phyloP scores from a whole-genome alignment of 2,797 vertebrate genomes.

The Acrossocheilus fasciatus region DNA sequence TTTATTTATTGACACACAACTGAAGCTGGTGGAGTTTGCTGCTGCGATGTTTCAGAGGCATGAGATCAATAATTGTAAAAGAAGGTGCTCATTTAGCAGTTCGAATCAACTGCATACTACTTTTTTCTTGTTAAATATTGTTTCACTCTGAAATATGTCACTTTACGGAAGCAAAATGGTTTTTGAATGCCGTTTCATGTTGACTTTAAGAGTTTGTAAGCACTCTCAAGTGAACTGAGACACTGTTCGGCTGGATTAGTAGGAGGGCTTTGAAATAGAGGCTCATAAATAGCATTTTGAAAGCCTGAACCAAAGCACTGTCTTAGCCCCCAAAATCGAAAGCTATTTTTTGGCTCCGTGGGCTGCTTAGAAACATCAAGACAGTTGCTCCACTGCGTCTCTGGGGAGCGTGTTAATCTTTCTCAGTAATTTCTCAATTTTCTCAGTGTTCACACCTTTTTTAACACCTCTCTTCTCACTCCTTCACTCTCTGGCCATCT shows the following conservation, averaged over 20 bases:
- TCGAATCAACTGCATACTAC: background rate
- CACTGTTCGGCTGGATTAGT: background rate
- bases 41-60: background rate
- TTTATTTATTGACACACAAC: slow-evolving; percentile 12
- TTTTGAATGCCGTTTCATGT: background rate
- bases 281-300: background rate
- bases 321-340: background rate
- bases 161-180: background rate
- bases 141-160: background rate
- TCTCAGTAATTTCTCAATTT: slow-evolving; percentile 10
- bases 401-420: slow-evolving; percentile 7
- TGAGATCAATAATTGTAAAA: background rate
- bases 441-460: slow-evolving; percentile 26
- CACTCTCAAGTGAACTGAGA: background rate
- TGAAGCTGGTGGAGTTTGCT: background rate
- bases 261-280: background rate
- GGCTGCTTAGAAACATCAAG: background rate
- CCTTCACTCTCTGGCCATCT: slow-evolving; percentile 25
- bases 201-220: background rate
- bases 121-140: background rate
- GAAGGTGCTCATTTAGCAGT: background rate
- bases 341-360: background rate
- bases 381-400: background rate
- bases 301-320: background rate
- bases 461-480: slow-evolving; percentile 24